phyloP scores from a whole-genome alignment of 1,140 invertebrate genomes.

The Drosophila kepulauana region DNA sequence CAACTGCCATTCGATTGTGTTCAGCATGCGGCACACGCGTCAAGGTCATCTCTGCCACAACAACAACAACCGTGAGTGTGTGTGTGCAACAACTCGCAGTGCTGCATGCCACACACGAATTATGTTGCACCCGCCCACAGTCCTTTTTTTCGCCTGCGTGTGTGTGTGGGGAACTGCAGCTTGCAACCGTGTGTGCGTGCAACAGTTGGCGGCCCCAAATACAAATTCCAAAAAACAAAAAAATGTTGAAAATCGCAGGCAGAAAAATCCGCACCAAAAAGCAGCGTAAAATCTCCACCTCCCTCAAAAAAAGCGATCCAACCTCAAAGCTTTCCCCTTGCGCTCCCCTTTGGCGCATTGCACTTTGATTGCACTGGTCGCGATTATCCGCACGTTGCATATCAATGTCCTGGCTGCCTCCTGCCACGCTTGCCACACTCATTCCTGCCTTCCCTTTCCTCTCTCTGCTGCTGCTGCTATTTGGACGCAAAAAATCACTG shows the following conservation, averaged over 20 bases:
- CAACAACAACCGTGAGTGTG: neutral
- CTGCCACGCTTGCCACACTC: neutral
- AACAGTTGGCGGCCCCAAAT: conserved; percentile 58
- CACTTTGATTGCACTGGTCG: conserved; percentile 78
- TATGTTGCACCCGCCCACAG: conserved; percentile 28
- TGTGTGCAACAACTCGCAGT: conserved; percentile 10
- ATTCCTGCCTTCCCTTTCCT: too few species aligned
- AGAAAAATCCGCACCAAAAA: conserved; percentile 19
- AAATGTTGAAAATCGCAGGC: neutral
- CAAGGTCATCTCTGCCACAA: conserved; percentile 61
- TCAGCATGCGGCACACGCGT: conserved; percentile 77
- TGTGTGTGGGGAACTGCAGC: conserved; percentile 6
- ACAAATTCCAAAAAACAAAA: conserved; percentile 27
- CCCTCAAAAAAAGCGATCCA: neutral
- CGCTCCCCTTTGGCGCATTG: conserved; percentile 42
- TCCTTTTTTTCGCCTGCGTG: neutral
- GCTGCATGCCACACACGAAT: conserved; percentile 22
- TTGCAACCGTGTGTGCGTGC: conserved; percentile 53
- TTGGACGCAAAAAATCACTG: conserved; percentile 55
- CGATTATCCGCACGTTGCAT: conserved; percentile 79
- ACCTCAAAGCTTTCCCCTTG: neutral
- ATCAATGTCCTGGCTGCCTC: conserved; percentile 68
- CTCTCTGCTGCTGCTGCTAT: neutral
- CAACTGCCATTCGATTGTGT: conserved; percentile 76
- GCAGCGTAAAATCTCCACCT: neutral